phyloP scores from a whole-genome alignment of 1,140 invertebrate genomes.

The Chrysoperla carnea region DNA sequence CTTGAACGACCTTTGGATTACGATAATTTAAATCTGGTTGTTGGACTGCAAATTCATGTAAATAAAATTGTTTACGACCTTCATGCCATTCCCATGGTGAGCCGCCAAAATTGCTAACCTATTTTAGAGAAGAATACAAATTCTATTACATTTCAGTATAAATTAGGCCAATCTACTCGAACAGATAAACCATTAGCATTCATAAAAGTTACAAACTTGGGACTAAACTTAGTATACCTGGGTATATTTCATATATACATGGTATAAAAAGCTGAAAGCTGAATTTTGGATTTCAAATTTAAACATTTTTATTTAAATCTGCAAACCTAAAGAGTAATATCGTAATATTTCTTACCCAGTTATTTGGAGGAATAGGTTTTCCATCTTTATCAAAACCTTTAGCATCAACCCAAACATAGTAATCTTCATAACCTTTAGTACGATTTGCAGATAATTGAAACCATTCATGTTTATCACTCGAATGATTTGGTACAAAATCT shows the following conservation, averaged over 20 bases:
- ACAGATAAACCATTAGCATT: too few species aligned
- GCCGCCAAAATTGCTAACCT: conserved; percentile 39
- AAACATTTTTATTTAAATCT: too few species aligned
- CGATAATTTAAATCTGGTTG: conserved; percentile 61
- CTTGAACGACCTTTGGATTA: conserved; percentile 34
- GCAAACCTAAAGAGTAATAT: too few species aligned
- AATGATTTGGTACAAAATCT: conserved; percentile 81
- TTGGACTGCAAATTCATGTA: conserved; percentile 49
- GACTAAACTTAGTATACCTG: too few species aligned
- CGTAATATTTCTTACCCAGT: conserved; percentile 40
- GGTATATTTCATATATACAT: too few species aligned
- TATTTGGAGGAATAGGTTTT: conserved; percentile 41
- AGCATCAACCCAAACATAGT: conserved; percentile 58
- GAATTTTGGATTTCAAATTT: too few species aligned
- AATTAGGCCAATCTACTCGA: too few species aligned
- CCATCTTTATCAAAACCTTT: conserved; percentile 26
- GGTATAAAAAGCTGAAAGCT: too few species aligned
- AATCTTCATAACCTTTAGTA: conserved; percentile 44
- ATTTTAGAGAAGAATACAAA: too few species aligned
- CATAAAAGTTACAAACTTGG: too few species aligned
- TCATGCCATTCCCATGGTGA: conserved; percentile 51
- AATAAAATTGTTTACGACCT: conserved; percentile 47
- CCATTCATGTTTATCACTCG: conserved; percentile 61
- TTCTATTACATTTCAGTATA: too few species aligned
- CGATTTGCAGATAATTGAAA: conserved; percentile 45